Evolutionary conservation across 1,140 invertebrate species (phyloP), one percentile per base, ranked within the genome.

Genomic region (Drosophila baimaii): DNA sequence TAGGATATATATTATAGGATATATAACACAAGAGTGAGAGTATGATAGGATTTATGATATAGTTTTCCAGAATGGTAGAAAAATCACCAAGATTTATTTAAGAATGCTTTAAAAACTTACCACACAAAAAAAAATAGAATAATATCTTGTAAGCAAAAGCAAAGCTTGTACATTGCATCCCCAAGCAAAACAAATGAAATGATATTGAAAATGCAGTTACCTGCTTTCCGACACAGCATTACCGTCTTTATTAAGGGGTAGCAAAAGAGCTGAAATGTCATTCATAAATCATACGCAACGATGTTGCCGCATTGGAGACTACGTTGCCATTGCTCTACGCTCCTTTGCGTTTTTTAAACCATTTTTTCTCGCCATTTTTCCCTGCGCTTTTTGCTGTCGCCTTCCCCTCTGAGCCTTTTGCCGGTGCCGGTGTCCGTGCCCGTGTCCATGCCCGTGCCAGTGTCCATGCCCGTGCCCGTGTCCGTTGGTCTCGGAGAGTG

Each of bases 211-310:
- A 15, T 23, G 1, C 6, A 23, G 1, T 15, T 25, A 23, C 15
- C 15, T n/a, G n/a, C 13, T 0, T 10, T 0, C 1, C 5, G 17
- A 35, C 29, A 37, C 10, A 4, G 17, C n/a, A 23, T 15, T 21
- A 9, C 10, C 33, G 2, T 0, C 6, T 0, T 10, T 5, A 2
- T 21, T 44, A 29, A 8, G 75, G 74, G 65, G 58, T 57, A 86
- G 10, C 15, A 31, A 29, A 54, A 63, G 56, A 77, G 80, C 85
- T 71, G 62, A 89, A 88, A 88, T 88, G 84, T 89, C 84, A 89
- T 89, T 89, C 84, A 89, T 89, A 89, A 89, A 89, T 89, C 84
- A 89, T 81, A 84, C 84, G 85, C 84, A 89, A 89, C 83, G 83
- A 82, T 84, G 75, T 69, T 76, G 78, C 66, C 43, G 59, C 71